Evolutionary conservation across 92 coral and sea anemone genomes (phyloP), one percentile per base, ranked within the genome.

Genomic region (Desmophyllum pertusum): DNA sequence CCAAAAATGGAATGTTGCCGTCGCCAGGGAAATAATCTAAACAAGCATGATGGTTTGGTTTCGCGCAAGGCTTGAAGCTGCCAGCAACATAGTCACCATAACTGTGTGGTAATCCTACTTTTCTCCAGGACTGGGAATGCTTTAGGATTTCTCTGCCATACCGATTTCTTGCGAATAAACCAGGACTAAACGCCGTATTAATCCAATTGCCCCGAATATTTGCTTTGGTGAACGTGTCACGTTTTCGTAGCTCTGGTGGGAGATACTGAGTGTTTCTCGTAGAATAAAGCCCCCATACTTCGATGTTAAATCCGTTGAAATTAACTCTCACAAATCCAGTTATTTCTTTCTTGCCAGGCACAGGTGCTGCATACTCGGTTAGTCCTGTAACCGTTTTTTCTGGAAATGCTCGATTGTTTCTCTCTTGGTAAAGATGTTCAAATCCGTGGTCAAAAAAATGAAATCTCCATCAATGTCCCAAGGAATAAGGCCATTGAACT

Each of bases 381-480:
- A 89, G 59, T n/a, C n/a, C n/a, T 2, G 41, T 64, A 81, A 36
- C 90, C 93, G 29, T 45, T 85, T 68, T 18, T 68, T 81, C 40
- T 70, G 81, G 40, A 89, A 89, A 33, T 52, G 36, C 15, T 75
- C 39, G 2, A 36, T 19, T 1, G 93, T 81, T 30, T 85, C 67
- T 31, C 23, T 53, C 50, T 73, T 55, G 21, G 15, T 38, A 77
- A 89, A 89, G 55, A 61, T 85, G 10, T 51, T 14, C 13, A 85
- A 53, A 30, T 85, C 84, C 18, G 70, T n/a, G 1, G 83, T 6
- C 9, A 42, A 48, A 55, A 76, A 65, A 14, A 42, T 40, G 8
- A 89, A 17, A 46, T 89, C 93, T 21, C 84, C 87, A 62, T 85
- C 93, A 6, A 81, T 3, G 45, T 85, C 93, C 93, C 93, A 89